Base-by-base conservation (phyloP, 35 echinoderm and acorn worm genomes). In the Apostichopus japonicus region DNA sequence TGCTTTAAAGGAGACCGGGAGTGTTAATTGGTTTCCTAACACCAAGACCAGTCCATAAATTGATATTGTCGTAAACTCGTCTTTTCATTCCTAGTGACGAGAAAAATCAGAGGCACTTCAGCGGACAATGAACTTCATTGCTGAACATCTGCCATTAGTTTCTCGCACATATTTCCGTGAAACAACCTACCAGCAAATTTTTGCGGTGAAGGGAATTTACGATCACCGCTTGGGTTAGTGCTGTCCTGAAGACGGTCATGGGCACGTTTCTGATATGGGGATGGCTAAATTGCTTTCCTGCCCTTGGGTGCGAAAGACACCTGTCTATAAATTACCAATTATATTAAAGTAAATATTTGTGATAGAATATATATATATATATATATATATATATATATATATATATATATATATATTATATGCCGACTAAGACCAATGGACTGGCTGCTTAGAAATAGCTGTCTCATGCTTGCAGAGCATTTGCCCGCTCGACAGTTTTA, bases 81-180 rank as follows among this genome's bases (percentile, higher is more conserved):
- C 79, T 53, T 72, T 8, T 24, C 56, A 52, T 51, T 53, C 33
- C 62, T 10, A 65, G 4, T 72, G 61, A 72, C 62, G 63, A 89
- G 86, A 73, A 54, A n/a, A 10, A 22, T 89, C 5, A 9, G 33
- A 24, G 86, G 14, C 27, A 57, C 56, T 19, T 73, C n/a, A 15
- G 10, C 19, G 86, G 86, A 67, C 86, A 89, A 89, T 89, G 86
- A 89, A 89, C 86, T 73, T 73, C 56, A 73, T 84, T n/a, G 56
- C 59, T 22, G 56, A 89, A 89, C 86, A 89, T 89, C 86, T 89
- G 86, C 86, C 86, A 33, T 89, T 89, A 89, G 23, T 89, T 89
- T 89, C 59, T 75, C 61, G 14, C 23, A 44, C 56, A 72, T 72
- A 62, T 89, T 89, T 89, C 86, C 62, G 17, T 62, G 86, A 89